phyloP scores from a whole-genome alignment of 35 echinoderm and acorn worm genomes.

The Ophiothrix spiculata region DNA sequence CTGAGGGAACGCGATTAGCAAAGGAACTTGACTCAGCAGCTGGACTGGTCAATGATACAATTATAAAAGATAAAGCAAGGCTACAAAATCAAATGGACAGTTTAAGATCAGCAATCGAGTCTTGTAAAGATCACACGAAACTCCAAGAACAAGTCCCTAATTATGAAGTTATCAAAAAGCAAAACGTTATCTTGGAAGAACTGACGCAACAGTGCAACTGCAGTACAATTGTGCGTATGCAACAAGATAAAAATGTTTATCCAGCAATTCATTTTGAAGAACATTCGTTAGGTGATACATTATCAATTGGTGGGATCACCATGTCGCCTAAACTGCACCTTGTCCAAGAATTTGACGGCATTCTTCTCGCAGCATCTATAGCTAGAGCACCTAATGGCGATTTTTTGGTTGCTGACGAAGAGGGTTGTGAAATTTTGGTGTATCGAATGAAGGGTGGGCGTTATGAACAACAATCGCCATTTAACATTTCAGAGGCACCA shows the following conservation, averaged over 20 bases:
- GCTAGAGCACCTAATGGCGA: neutral
- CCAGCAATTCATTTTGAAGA: neutral
- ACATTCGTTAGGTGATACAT: neutral
- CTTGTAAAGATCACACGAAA: neutral
- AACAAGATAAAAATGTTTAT: neutral
- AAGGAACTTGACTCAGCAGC: neutral
- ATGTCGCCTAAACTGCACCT: neutral
- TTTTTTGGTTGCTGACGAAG: neutral
- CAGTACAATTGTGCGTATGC: neutral
- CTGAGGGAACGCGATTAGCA: neutral
- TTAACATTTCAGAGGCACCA: neutral
- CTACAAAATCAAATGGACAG: neutral
- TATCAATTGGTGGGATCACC: neutral
- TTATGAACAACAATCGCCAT: neutral
- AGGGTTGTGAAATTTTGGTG: neutral
- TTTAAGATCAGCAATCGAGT: neutral
- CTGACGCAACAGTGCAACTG: neutral
- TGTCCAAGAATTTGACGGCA: neutral
- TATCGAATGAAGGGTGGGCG: neutral
- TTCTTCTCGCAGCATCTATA: neutral
- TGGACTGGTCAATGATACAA: neutral
- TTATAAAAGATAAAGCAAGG: neutral
- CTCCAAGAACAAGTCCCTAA: neutral
- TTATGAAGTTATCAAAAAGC: neutral
- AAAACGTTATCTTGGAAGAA: neutral